phyloP scores from a whole-genome alignment of 1,140 invertebrate species.

The Lordiphosa stackelbergi region DNA sequence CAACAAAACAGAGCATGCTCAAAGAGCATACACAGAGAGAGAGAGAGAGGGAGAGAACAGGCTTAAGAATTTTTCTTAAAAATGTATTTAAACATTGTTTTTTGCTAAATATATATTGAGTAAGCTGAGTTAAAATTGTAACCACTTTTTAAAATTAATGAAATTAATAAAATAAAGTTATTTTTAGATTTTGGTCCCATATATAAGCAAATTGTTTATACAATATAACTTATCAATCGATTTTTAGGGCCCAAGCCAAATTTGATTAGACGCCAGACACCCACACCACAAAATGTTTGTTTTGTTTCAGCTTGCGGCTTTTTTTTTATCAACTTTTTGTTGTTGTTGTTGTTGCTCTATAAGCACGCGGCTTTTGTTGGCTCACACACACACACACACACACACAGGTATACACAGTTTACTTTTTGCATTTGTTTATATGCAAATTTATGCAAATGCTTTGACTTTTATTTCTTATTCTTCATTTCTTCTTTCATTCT shows the following conservation, averaged over 20 bases:
- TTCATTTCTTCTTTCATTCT: too few species aligned
- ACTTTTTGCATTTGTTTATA: too few species aligned
- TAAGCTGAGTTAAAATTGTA: not conserved
- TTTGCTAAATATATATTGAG: not conserved
- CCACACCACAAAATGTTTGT: constrained; percentile 8
- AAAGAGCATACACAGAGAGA: constrained; percentile 1
- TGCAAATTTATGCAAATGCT: too few species aligned
- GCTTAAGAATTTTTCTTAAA: constrained; percentile 1
- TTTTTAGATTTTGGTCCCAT: not conserved
- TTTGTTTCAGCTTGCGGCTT: constrained; percentile 8
- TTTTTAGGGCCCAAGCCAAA: constrained; percentile 3
- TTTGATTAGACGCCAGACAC: constrained; percentile 13
- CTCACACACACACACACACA: constrained; percentile 6
- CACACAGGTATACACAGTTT: too few species aligned
- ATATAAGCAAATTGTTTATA: not conserved
- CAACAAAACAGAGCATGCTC: constrained; percentile 13
- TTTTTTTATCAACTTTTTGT: constrained; percentile 14
- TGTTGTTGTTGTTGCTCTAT: constrained; percentile 5
- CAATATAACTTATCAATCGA: constrained; percentile 6
- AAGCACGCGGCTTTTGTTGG: constrained; percentile 8
- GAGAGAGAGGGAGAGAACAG: not conserved
- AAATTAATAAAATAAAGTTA: not conserved
- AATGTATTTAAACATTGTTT: not conserved
- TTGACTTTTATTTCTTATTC: too few species aligned
- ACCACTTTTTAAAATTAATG: not conserved